Percentiles rank a stretch among this genome's conserved stretches.
Evolutionary conservation across 2,888 invertebrate genomes (phyloP).

Genomic region (Perdita meconis): DNA sequence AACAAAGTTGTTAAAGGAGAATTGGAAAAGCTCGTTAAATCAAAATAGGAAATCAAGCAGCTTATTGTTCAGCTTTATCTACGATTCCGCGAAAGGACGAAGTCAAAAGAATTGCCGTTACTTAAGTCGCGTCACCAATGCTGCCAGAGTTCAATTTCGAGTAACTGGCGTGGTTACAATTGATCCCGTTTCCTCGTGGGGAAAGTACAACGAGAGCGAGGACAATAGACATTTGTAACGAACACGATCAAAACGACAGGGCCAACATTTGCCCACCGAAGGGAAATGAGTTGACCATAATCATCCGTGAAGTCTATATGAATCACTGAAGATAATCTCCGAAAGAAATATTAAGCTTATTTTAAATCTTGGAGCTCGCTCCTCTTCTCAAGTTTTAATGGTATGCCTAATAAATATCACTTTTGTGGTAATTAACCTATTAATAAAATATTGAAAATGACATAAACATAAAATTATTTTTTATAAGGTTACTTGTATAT

Average conservation of each 20-base stretch:
- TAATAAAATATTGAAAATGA: no score
- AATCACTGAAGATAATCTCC: neutral
- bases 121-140: slow-evolving; percentile 31
- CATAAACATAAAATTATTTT: no score
- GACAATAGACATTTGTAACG: slow-evolving; percentile 16
- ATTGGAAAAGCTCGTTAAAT: neutral
- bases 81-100: neutral
- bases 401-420: neutral
- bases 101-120: slow-evolving; percentile 20
- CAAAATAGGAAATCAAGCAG: slow-evolving; percentile 1
- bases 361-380: no score
- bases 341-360: neutral
- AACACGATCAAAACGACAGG: neutral
- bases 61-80: slow-evolving; percentile 18
- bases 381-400: neutral
- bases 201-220: neutral
- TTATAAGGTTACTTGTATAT: no score
- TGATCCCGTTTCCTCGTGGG: slow-evolving; percentile 14
- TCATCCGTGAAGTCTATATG: neutral
- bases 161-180: slow-evolving; percentile 30
- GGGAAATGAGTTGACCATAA: neutral
- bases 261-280: neutral
- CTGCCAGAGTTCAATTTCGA: slow-evolving; percentile 10
- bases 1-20: neutral
- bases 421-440: neutral